Conservation (phyloP, 2,113 vertebrate species). For the Embiotoca jacksoni region DNA sequence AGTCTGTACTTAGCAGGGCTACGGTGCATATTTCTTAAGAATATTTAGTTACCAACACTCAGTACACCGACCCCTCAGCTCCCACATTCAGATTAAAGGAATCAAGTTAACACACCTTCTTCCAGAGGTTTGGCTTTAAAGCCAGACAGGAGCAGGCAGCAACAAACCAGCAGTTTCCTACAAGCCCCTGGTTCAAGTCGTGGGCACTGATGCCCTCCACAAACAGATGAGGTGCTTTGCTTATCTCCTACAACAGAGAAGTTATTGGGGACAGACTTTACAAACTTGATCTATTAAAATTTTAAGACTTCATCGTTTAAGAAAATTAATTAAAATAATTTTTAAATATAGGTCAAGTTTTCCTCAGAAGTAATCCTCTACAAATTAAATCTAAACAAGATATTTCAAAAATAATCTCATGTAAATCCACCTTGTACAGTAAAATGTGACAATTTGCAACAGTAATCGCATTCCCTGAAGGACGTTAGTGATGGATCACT, state of each 20-base stretch:
- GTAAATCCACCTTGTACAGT: neutral
- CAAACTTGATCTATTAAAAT: too few species aligned
- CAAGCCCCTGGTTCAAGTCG: slow-evolving; percentile 90
- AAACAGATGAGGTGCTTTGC: slow-evolving; percentile 86
- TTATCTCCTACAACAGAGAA: slow-evolving; percentile 86
- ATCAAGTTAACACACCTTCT: slow-evolving; percentile 80
- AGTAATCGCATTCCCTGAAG: neutral
- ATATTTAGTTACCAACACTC: neutral
- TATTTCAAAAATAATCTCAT: neutral
- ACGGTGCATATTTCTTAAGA: too few species aligned
- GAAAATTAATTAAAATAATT: too few species aligned
- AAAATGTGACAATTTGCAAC: neutral
- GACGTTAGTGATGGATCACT: neutral
- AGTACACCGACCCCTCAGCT: neutral
- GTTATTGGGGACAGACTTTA: neutral
- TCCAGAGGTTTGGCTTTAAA: slow-evolving; percentile 88
- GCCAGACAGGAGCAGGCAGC: slow-evolving; percentile 94
- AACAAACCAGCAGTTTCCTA: slow-evolving; percentile 95
- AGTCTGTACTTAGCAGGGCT: too few species aligned
- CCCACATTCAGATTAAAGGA: neutral
- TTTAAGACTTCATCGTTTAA: too few species aligned
- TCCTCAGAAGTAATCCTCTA: too few species aligned
- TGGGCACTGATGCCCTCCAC: slow-evolving; percentile 93
- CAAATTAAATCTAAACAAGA: neutral
- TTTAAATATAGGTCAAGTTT: too few species aligned